Evolutionary conservation across 2,113 vertebrate genomes (phyloP), one percentile per base, ranked within the genome.

Genomic region (Pholis gunnellus): DNA sequence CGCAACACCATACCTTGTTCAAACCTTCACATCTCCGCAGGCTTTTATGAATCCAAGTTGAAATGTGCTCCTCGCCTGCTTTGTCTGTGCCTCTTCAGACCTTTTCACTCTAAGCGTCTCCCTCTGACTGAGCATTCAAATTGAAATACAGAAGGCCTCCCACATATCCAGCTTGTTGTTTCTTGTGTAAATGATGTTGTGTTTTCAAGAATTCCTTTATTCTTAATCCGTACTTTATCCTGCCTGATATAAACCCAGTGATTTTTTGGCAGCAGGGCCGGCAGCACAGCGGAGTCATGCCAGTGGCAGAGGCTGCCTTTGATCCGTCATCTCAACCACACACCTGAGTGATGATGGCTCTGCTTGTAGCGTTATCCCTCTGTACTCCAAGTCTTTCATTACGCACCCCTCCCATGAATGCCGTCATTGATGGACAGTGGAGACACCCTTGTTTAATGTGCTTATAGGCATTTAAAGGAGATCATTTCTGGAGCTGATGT

Each of bases 271-370:
- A 91, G 87, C 78, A 15, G 72, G 88, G 85, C 78, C 70, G 68
- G 88, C 88, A 82, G 91, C 82, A 70, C 83, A 87, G 91, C 83
- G 84, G 90, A 93, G 92, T 88, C 89, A 90, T 84, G 93, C 91
- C 90, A 78, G 87, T 92, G 91, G 91, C 88, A 81, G 83, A 88
- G 86, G 81, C 90, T 83, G 81, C 59, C 90, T 94, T 94, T 94
- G 92, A 93, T 93, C 89, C 88, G 81, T 67, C 90, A 74, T 92
- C 92, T 89, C 89, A 89, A 86, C 91, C 90, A 75, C 92, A 91
- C 93, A 94, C 93, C 93, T 93, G 92, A 93, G 92, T 93, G 93
- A 93, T 94, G 93, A 94, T 93, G 92, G 91, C 88, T 89, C 83
- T 77, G 87, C 93, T 92, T 92, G 92, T 94, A 92, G 91, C 78